Conservation (phyloP, 2,797 vertebrate species). For the Parauchenoglanis punctatus region DNA sequence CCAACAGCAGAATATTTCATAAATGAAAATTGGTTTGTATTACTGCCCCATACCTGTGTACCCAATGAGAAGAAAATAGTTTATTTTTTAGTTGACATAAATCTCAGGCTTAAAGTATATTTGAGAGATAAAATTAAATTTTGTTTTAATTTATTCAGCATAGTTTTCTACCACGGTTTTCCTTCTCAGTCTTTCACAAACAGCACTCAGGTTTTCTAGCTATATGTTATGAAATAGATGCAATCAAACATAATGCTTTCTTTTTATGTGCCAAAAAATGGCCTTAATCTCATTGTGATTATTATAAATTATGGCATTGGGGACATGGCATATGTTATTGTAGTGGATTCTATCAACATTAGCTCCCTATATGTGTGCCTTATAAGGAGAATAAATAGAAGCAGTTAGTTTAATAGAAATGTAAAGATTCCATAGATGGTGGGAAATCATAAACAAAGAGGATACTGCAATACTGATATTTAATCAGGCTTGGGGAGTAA, state of each 20-base stretch:
- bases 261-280: neutral
- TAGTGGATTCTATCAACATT: neutral
- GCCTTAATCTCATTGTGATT: neutral
- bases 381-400: neutral
- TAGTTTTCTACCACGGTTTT: neutral
- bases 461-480: neutral
- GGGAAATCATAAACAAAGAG: neutral
- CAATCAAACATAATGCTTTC: neutral
- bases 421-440: neutral
- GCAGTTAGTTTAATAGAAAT: neutral
- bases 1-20: too few species aligned
- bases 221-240: neutral
- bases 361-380: neutral
- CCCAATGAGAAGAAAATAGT: neutral
- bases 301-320: neutral
- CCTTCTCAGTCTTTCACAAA: neutral
- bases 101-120: neutral
- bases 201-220: neutral
- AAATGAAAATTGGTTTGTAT: neutral
- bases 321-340: too few species aligned
- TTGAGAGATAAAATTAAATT: neutral
- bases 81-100: neutral
- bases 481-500: neutral
- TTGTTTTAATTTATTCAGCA: neutral
- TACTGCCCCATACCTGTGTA: neutral